These are phyloP conservation scores for Drosophila neonasuta DNA, from an alignment of 2,888 invertebrate genomes.

Conservation along the genomic window DNA sequence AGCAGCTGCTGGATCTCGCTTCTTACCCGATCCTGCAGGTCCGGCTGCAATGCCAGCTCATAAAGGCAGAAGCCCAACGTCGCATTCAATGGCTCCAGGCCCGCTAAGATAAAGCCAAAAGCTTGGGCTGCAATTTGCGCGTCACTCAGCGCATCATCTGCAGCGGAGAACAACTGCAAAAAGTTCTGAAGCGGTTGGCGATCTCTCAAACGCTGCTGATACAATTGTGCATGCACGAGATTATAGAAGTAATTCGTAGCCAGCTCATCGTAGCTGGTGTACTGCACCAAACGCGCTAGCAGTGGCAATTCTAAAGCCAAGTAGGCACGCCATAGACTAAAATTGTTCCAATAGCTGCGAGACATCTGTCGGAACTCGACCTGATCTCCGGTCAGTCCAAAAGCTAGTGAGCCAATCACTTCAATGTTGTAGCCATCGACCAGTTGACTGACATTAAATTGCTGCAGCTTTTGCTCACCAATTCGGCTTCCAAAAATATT, in stretches of 20 bases:
- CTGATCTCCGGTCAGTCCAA: slow-evolving; percentile 82
- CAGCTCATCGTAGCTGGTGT: slow-evolving; percentile 54
- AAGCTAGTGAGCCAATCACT: slow-evolving; percentile 82
- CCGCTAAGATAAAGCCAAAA: slow-evolving; percentile 82
- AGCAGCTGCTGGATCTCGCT: slow-evolving; percentile 65
- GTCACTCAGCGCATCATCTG: slow-evolving; percentile 58
- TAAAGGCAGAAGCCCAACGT: slow-evolving; percentile 83
- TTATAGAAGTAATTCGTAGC: slow-evolving; percentile 73
- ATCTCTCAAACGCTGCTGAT: slow-evolving; percentile 60
- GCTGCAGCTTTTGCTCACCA: slow-evolving; percentile 60
- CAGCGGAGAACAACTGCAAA: slow-evolving; percentile 83
- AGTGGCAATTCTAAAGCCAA: slow-evolving; percentile 68
- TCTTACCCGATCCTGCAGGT: slow-evolving; percentile 67
- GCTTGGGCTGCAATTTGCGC: slow-evolving; percentile 79
- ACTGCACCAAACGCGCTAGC: slow-evolving; percentile 66
- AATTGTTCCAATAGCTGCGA: slow-evolving; percentile 54
- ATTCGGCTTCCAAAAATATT: slow-evolving; percentile 47
- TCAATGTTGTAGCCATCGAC: slow-evolving; percentile 83
- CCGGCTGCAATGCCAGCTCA: slow-evolving; percentile 77
- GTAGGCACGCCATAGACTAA: slow-evolving; percentile 63
- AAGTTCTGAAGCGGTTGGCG: slow-evolving; percentile 82
- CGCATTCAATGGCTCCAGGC: slow-evolving; percentile 86
- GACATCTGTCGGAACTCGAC: slow-evolving; percentile 79
- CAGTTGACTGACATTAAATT: slow-evolving; percentile 81
- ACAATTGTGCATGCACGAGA: slow-evolving; percentile 64